Percentiles rank a stretch among this genome's conserved stretches.
phyloP scores from a whole-genome alignment of 2,888 invertebrate species.

The Euspilapteryx auroguttella region DNA sequence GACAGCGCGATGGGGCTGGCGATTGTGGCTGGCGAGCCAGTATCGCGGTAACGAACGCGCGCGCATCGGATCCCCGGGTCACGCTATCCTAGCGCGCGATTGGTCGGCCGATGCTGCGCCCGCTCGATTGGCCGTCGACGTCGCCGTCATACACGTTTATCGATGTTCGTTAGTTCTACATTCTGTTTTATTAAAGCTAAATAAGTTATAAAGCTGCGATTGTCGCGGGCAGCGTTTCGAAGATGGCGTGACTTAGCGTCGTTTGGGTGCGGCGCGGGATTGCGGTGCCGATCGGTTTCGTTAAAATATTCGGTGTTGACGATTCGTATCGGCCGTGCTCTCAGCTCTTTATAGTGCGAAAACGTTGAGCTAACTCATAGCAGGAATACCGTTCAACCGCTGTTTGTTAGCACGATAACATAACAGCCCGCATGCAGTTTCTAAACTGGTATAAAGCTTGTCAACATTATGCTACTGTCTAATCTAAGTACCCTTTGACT shows the following conservation, averaged over 20 bases:
- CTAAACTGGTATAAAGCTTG: neutral
- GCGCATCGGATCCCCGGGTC: slow-evolving; percentile 50
- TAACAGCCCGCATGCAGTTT: neutral
- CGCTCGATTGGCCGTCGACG: slow-evolving; percentile 45
- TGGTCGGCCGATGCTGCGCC: slow-evolving; percentile 43
- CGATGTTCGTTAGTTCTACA: slow-evolving; percentile 47
- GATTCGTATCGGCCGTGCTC: slow-evolving; percentile 2
- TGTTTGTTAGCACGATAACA: neutral
- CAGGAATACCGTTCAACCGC: too few species aligned
- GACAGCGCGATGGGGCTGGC: slow-evolving; percentile 59
- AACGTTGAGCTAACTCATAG: too few species aligned
- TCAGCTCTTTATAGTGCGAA: slow-evolving; percentile 1
- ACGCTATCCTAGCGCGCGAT: slow-evolving; percentile 57
- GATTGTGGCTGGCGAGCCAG: slow-evolving; percentile 46
- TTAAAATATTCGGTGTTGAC: slow-evolving; percentile 34
- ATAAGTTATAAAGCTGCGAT: slow-evolving; percentile 56
- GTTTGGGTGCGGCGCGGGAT: slow-evolving; percentile 43
- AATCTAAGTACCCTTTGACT: neutral
- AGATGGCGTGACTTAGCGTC: slow-evolving; percentile 58
- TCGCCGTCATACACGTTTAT: slow-evolving; percentile 49
- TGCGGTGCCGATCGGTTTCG: slow-evolving; percentile 41
- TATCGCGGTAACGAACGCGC: neutral
- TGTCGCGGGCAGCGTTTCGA: slow-evolving; percentile 40
- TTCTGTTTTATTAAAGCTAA: slow-evolving; percentile 46
- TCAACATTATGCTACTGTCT: neutral